Percentiles rank a stretch among this genome's conserved stretches.
Conservation (phyloP, 2,888 invertebrate genomes). For the Hymenopus coronatus region DNA sequence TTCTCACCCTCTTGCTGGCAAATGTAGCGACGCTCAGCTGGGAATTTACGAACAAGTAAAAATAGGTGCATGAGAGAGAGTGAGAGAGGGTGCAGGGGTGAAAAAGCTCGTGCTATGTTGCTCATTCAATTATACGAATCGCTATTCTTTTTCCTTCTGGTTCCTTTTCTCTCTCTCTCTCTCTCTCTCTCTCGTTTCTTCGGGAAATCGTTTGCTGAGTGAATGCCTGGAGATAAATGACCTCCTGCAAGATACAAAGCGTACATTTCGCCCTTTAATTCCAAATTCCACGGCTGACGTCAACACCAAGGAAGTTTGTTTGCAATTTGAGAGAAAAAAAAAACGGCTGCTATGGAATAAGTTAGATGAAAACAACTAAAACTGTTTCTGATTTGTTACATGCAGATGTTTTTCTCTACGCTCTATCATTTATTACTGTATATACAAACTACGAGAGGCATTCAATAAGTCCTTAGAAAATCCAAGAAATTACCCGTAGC, state of each 20-base stretch:
- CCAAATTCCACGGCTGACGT: neutral
- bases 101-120: neutral
- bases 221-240: neutral
- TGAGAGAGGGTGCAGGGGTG: neutral
- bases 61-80: neutral
- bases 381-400: too few species aligned
- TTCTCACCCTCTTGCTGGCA: constrained; percentile 18
- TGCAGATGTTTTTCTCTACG: too few species aligned
- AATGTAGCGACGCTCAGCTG: neutral
- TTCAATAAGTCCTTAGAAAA: too few species aligned
- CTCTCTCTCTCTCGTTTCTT: neutral
- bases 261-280: neutral
- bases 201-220: neutral
- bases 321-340: neutral
- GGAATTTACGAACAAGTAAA: neutral
- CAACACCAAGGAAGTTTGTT: neutral
- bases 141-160: neutral
- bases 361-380: neutral
- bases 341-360: neutral
- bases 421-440: too few species aligned
- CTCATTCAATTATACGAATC: constrained; percentile 25
- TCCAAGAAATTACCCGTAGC: too few species aligned
- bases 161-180: neutral
- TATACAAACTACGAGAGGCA: too few species aligned
- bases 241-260: neutral